Base-by-base conservation (phyloP, 2,797 vertebrate species). In the Acridotheres tristis region DNA sequence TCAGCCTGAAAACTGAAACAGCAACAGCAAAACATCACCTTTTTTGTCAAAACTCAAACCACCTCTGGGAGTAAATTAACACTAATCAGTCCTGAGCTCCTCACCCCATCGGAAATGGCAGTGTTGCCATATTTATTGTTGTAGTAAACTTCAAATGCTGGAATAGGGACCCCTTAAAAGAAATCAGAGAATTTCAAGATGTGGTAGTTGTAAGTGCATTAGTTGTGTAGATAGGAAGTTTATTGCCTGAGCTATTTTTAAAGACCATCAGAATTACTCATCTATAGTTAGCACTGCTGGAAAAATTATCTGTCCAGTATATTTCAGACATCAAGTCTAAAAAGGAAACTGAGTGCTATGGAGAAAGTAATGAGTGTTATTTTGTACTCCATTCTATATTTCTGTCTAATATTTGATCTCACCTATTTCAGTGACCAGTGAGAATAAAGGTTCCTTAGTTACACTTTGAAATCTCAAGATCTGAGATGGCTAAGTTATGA, bases 1-100 rank as follows among this genome's bases (percentile, higher is more conserved):
- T 91, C 89, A 90, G 85, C 45, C 82, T 96, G 88, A 88, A 96
- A 94, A 88, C 80, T 71, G 73, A 88, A 95, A 84, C 36, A 89
- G 75, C 19, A 75, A 84, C 48, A 84, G 69, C 61, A 93, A 90
- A 93, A 63, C 40, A 63, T 51, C 34, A 23, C 43, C 57, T 79
- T 94, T 93, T 91, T 88, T 91, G 55, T 91, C 63, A 66, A 90
- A 88, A 92, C 85, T 90, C 55, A 95, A 94, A 54, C 67, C 34
- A 87, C 45, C 16, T 94, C 53, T 61, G 91, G 71, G 21, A 87
- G 27, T 79, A 93, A 97, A 91, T 80, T 85, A 90, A 69, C 26
- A 65, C 11, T 63, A 93, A 74, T 42, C 42, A 54, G 32, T 91
- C 80, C 55, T 91, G 79, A 91, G 75, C 16, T 61, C 40, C 57